A percentile compares a stretch with the other conserved stretches of the same genome.
phyloP scores from a whole-genome alignment of 2,113 vertebrate species.

The Eubucco bourcierii region DNA sequence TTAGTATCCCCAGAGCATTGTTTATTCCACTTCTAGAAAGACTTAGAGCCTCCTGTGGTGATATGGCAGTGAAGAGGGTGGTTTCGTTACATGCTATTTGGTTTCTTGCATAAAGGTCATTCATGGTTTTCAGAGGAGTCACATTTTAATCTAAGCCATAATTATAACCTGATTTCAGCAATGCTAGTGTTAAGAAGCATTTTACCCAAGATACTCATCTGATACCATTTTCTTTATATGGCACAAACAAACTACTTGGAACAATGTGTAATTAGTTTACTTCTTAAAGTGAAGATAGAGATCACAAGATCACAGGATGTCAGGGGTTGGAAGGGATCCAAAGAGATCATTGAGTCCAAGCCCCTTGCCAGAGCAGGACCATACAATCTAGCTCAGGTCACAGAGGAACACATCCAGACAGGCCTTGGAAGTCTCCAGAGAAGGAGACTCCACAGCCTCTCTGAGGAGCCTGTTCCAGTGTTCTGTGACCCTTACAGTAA shows the following conservation, averaged over 20 bases:
- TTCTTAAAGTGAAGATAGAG: not conserved
- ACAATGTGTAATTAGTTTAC: not conserved
- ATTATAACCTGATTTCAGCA: not conserved
- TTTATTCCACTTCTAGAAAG: conserved; percentile 29
- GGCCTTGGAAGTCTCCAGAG: too few relatives aligned
- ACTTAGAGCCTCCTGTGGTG: not conserved
- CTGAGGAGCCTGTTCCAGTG: too few relatives aligned
- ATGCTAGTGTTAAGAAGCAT: not conserved
- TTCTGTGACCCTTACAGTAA: too few relatives aligned
- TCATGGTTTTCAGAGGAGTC: not conserved
- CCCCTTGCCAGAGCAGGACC: too few relatives aligned
- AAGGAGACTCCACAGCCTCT: too few relatives aligned
- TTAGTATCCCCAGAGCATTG: not conserved
- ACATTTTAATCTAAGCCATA: not conserved
- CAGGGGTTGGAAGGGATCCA: too few relatives aligned
- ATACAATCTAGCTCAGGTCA: too few relatives aligned
- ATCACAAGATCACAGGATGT: too few relatives aligned
- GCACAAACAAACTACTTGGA: not conserved
- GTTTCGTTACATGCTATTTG: conserved; percentile 13
- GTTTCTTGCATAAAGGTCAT: not conserved
- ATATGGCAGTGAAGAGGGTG: not conserved
- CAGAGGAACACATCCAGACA: too few relatives aligned
- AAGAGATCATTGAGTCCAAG: too few relatives aligned
- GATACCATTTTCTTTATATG: not conserved
- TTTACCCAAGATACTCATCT: not conserved